Evolutionary conservation across 2,888 invertebrate genomes (phyloP).

Genomic region (Yponomeuta cagnagella): DNA sequence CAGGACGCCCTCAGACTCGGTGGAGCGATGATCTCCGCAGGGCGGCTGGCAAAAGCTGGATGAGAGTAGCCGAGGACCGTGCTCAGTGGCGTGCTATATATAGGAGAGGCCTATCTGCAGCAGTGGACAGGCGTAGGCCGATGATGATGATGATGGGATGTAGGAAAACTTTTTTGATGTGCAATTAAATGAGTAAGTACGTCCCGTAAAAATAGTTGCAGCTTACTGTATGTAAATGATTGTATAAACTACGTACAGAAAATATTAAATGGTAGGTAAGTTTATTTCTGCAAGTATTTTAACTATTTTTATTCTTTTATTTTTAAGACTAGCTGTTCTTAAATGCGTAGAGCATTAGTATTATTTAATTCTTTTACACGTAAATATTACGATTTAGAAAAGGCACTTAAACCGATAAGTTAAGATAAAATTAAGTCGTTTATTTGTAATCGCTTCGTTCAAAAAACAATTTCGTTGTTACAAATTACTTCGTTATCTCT

Average conservation of each 20-base stretch:
- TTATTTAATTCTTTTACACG: conserved; percentile 21
- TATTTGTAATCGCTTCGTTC: background rate
- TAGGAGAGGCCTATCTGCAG: no score
- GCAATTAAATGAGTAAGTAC: background rate
- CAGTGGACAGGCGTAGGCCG: no score
- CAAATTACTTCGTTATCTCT: background rate
- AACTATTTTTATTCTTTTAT: conserved; percentile 25
- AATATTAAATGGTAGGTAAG: conserved; percentile 13
- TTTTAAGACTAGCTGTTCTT: conserved; percentile 62
- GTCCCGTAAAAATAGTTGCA: background rate
- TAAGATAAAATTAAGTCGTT: background rate
- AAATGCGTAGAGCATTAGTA: conserved; percentile 34
- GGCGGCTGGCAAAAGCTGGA: no score
- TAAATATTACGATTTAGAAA: conserved; percentile 24
- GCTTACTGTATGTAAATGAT: background rate
- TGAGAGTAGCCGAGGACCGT: no score
- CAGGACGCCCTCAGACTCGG: no score
- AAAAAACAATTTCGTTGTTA: background rate
- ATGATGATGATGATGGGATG: no score
- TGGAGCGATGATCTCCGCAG: no score
- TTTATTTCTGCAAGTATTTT: conserved; percentile 8
- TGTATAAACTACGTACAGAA: background rate
- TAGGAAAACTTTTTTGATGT: no score
- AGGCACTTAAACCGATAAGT: conserved; percentile 34
- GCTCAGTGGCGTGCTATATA: no score